Base-by-base conservation (phyloP, 1,140 invertebrate species). In the Philopotamus ludificatus region DNA sequence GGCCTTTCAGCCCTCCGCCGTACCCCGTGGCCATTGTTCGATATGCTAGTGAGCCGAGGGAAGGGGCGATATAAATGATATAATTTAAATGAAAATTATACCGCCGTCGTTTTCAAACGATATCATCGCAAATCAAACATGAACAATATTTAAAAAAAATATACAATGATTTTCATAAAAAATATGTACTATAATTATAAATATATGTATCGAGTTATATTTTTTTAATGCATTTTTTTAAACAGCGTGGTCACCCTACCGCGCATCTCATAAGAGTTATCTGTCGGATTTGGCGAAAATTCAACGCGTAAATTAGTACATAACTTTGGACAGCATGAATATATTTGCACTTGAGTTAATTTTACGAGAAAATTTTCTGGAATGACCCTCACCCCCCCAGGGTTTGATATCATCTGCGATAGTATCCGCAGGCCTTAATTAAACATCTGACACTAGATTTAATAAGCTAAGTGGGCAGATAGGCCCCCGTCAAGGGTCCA, bases 291-390 rank as follows among this genome's bases (percentile, higher is more conserved):
- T 47, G 44, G 44, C 44, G 44, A 47, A 47, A 47, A 47, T 16
- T 47, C 44, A 47, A 47, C 8, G 44, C 44, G 44, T 47, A 47
- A 47, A 47, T 47, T 47, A 47, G 44, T 15, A 47, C 44, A 47
- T 47, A 47, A 47, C 44, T 47, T 47, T 20, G 15, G 10, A 16
- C 15, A 15, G 44, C 44, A 47, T 47, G 44, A 47, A 47, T 47
- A 47, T 47, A 47, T 47, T 47, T 47, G 44, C 44, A 47, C 44
- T 47, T 47, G 44, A 47, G 44, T 47, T 47, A 47, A 47, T 47
- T 47, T 47, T 47, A 47, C 18, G 44, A 7, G 10, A 47, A 20
- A 47, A 20, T 15, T 15, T 47, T 47, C 18, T 47, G 44, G 44
- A 47, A 47, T 47, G 18, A 15, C 44, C n/a, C 44, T 47, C 44